phyloP scores from a whole-genome alignment of 2,797 vertebrate genomes.

The Crypturellus tataupa region DNA sequence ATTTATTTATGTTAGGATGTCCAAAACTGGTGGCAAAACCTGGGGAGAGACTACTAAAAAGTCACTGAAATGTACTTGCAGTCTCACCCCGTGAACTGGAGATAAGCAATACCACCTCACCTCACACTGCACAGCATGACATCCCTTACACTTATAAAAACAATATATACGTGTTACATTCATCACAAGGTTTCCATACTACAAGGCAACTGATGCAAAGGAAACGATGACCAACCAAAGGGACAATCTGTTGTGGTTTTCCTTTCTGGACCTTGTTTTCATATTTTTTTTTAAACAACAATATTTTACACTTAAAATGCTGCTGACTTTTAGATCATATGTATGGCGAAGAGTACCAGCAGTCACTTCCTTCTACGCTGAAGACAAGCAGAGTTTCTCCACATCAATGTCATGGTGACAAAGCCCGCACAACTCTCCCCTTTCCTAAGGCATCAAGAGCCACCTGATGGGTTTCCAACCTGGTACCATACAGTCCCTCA shows the following conservation, averaged over 20 bases:
- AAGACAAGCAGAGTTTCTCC: background rate
- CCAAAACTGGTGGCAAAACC: background rate
- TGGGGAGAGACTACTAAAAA: background rate
- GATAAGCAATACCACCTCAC: background rate
- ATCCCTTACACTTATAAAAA: background rate
- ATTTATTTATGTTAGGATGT: background rate
- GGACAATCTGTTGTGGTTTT: background rate
- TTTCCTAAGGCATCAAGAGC: background rate
- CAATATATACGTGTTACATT: rapidly evolving
- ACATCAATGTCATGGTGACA: background rate
- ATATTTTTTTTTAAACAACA: background rate
- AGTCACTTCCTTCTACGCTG: background rate
- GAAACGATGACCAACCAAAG: background rate
- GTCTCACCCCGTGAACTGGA: background rate
- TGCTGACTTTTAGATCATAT: background rate
- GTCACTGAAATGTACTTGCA: background rate
- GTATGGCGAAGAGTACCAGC: background rate
- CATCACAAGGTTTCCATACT: background rate
- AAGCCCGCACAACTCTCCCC: background rate
- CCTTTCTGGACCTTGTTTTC: background rate
- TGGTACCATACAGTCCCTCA: background rate
- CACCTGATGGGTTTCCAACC: background rate
- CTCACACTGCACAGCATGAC: background rate
- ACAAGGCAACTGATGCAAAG: background rate
- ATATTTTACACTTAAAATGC: background rate